Evolutionary conservation across 2,888 invertebrate genomes (phyloP).

Genomic region (Hybos culiciformis): DNA sequence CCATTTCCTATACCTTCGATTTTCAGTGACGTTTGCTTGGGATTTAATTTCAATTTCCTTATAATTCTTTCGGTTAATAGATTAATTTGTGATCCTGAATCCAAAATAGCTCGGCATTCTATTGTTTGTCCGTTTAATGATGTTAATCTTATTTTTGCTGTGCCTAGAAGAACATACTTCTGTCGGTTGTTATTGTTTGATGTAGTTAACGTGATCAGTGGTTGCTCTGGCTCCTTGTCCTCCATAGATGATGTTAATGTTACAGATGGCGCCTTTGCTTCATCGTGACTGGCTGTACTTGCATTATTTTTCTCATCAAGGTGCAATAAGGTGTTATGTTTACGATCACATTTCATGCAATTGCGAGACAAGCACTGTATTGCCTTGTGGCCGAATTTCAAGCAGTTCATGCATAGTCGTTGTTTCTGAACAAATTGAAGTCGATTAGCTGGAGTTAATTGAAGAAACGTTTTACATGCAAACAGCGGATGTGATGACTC

Average conservation of each 20-base stretch:
- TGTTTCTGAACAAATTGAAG: constrained; percentile 1
- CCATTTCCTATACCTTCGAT: constrained; percentile 2
- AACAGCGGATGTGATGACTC: constrained; percentile 3
- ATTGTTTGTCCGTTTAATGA: constrained; percentile 1
- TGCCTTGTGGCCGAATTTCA: constrained; percentile 1
- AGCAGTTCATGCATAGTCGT: constrained; percentile 1
- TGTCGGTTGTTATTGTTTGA: not conserved
- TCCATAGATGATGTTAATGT: constrained; percentile 2
- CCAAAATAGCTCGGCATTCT: constrained; percentile 1
- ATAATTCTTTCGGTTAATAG: constrained; percentile 3
- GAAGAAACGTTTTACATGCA: constrained; percentile 6
- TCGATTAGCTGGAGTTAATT: not conserved
- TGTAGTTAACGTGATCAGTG: no score
- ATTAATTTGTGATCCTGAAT: constrained; percentile 8
- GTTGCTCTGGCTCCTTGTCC: no score
- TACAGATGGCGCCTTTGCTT: no score
- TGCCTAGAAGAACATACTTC: not conserved
- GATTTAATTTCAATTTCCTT: constrained; percentile 3
- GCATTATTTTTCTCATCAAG: no score
- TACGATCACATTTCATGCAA: constrained; percentile 1
- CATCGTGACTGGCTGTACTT: no score
- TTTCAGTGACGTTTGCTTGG: constrained; percentile 1
- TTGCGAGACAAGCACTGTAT: constrained; percentile 3
- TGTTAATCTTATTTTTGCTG: not conserved
- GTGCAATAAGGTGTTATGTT: not conserved